phyloP scores from a whole-genome alignment of 1,140 invertebrate species.

The Papilio glaucus region DNA sequence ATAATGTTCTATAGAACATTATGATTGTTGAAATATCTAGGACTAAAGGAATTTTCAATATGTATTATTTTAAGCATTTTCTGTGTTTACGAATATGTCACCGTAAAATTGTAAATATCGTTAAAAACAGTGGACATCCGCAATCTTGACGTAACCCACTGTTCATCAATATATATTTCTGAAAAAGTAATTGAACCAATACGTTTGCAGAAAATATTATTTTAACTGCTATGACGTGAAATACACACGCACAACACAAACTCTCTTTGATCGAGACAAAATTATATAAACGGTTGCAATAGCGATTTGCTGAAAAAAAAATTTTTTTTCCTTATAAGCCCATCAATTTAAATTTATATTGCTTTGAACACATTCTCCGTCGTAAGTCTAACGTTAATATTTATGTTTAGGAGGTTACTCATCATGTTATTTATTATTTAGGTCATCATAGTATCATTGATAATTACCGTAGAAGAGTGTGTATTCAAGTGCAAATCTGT shows the following conservation, averaged over 20 bases:
- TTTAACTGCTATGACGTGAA: neutral
- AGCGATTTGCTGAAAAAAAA: neutral
- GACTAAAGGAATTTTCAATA: neutral
- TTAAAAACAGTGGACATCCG: neutral
- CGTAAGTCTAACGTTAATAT: neutral
- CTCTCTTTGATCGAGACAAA: neutral
- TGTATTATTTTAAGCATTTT: no score
- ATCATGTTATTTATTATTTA: neutral
- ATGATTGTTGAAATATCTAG: neutral
- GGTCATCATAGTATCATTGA: no score
- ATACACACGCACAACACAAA: neutral
- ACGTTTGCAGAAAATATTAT: neutral
- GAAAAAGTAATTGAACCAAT: neutral
- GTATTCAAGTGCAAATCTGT: no score
- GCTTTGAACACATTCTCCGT: neutral
- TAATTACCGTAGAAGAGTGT: no score
- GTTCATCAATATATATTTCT: neutral
- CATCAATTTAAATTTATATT: neutral
- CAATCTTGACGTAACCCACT: no score
- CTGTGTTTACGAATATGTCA: neutral
- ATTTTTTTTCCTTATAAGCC: neutral
- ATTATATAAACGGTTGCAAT: neutral
- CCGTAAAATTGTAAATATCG: neutral
- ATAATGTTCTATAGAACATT: neutral
- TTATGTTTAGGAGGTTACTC: neutral